Percentiles rank a stretch among this genome's conserved stretches.
Conservation (phyloP, 2,113 vertebrate species). For the Fulica atra region DNA sequence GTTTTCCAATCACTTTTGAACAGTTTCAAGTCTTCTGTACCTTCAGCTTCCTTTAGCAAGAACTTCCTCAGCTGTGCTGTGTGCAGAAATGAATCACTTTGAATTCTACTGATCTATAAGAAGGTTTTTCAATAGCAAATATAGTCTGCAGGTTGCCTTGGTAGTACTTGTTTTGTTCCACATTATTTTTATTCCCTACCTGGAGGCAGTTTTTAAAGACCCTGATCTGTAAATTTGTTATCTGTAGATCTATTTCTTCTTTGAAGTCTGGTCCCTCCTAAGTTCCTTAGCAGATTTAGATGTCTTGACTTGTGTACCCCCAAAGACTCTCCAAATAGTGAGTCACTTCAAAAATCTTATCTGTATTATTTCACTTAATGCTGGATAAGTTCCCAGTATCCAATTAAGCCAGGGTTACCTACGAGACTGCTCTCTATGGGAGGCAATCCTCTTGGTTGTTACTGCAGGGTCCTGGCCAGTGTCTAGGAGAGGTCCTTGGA, state of each 20-base stretch:
- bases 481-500: neutral
- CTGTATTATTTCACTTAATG: neutral
- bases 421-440: neutral
- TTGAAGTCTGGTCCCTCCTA: neutral
- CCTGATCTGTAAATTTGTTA: neutral
- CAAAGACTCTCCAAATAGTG: constrained; percentile 3
- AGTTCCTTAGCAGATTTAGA: neutral
- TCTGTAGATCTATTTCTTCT: neutral
- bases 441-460: neutral
- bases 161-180: neutral
- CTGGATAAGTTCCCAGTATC: neutral
- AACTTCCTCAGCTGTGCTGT: neutral
- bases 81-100: neutral
- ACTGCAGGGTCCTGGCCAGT: neutral
- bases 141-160: neutral
- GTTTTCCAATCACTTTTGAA: neutral
- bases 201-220: constrained; percentile 27
- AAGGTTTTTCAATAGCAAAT: neutral
- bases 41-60: neutral
- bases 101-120: neutral
- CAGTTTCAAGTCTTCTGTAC: neutral
- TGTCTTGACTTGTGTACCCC: constrained; percentile 36
- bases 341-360: constrained; percentile 19
- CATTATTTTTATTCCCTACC: constrained; percentile 3
- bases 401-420: neutral